Conservation (phyloP, 2,888 invertebrate species). For the Erebia aethiops region DNA sequence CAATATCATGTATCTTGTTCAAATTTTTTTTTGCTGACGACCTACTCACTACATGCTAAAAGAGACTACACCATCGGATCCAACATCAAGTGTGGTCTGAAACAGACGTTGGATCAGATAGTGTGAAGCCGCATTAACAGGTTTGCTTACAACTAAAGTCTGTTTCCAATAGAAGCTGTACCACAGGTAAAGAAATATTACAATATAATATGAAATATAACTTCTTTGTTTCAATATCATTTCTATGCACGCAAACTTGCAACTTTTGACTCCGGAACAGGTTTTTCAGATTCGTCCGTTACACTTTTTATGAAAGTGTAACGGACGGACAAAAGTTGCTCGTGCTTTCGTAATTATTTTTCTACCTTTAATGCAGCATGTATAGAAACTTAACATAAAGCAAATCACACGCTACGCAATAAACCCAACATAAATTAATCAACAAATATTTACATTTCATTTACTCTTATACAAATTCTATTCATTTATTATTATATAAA, state of each 20-base stretch:
- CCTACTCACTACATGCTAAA: not conserved
- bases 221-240: too few relatives aligned
- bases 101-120: not conserved
- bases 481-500: conserved; percentile 37
- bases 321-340: not conserved
- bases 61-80: not conserved
- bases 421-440: conserved; percentile 69
- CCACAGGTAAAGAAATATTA: not conserved
- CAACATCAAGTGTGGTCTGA: not conserved
- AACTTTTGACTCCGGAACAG: too few relatives aligned
- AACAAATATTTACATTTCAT: conserved; percentile 68
- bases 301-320: too few relatives aligned
- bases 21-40: not conserved
- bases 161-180: not conserved
- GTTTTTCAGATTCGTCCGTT: too few relatives aligned
- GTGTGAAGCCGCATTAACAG: not conserved
- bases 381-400: conserved; percentile 5
- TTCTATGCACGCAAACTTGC: too few relatives aligned
- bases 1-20: not conserved
- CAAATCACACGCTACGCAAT: conserved; percentile 29
- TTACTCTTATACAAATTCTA: conserved; percentile 32
- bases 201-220: not conserved
- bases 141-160: not conserved
- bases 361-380: not conserved
- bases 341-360: not conserved